Conservation (phyloP, 2,113 vertebrate species). For the Catharus bicknelli region DNA sequence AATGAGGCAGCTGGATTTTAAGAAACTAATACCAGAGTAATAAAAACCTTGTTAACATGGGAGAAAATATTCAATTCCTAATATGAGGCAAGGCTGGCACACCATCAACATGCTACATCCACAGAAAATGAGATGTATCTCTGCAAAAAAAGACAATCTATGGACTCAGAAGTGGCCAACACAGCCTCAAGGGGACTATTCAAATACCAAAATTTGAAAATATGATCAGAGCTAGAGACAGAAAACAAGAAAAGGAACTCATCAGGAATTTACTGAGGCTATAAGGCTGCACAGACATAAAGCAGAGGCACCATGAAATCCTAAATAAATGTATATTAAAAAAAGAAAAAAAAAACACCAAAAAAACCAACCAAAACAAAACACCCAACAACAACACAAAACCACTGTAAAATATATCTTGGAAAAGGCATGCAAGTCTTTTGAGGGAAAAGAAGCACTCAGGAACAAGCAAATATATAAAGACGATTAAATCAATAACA, state of each 20-base stretch:
- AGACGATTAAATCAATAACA: slow-evolving; percentile 9
- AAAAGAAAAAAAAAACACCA: neutral
- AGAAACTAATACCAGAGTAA: slow-evolving; percentile 1
- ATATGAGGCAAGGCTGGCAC: neutral
- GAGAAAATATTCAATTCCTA: slow-evolving; percentile 4
- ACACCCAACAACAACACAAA: too few species aligned
- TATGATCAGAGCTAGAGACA: slow-evolving; percentile 14
- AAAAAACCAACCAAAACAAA: too few species aligned
- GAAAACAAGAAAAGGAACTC: slow-evolving; percentile 18
- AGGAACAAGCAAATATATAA: neutral
- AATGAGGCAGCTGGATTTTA: slow-evolving; percentile 22
- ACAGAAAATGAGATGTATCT: neutral
- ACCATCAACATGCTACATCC: neutral
- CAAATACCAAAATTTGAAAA: slow-evolving; percentile 28
- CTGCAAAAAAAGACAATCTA: neutral
- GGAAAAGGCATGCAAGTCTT: neutral
- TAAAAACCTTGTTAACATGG: neutral
- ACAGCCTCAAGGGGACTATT: slow-evolving; percentile 8
- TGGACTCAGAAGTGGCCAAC: neutral
- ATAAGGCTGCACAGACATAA: neutral
- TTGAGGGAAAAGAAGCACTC: neutral
- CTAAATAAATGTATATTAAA: neutral
- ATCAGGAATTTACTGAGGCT: neutral
- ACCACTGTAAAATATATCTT: neutral
- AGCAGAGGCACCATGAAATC: neutral